phyloP scores from a whole-genome alignment of 1,140 invertebrate species.

The Yoshiicerus persimilis region DNA sequence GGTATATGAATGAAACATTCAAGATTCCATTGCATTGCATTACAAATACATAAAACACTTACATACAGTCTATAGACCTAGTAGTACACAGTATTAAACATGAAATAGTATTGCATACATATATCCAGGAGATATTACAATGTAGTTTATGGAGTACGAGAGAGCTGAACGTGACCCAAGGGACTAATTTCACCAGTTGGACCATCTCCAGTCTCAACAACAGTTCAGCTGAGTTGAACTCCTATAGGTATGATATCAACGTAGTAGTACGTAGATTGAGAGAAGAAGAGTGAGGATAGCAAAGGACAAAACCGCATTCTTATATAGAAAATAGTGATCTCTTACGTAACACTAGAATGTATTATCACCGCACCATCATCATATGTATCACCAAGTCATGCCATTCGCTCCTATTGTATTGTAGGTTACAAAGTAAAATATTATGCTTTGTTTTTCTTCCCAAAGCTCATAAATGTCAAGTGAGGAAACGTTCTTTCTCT shows the following conservation, averaged over 20 bases:
- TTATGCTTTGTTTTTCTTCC: slow-evolving; percentile 39
- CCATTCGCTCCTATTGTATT: background rate
- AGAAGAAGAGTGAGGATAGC: background rate
- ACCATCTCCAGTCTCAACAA: slow-evolving; percentile 28
- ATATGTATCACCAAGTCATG: background rate
- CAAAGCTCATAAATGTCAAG: slow-evolving; percentile 40
- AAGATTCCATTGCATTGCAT: background rate
- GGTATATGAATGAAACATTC: background rate
- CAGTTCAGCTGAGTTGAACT: background rate
- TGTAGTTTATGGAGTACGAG: slow-evolving; percentile 12
- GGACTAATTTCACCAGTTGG: slow-evolving; percentile 39
- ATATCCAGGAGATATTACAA: background rate
- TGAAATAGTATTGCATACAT: background rate
- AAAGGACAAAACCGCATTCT: slow-evolving; percentile 1
- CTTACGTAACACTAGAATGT: background rate
- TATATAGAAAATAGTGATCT: background rate
- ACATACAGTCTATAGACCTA: background rate
- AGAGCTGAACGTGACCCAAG: slow-evolving; percentile 28
- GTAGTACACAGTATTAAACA: background rate
- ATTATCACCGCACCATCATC: background rate
- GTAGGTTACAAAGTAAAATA: slow-evolving; percentile 28
- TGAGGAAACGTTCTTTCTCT: slow-evolving; percentile 2
- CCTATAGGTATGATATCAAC: background rate
- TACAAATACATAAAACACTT: background rate
- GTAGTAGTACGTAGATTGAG: background rate